These are phyloP conservation scores for Abramis brama DNA, from an alignment of 2,113 vertebrate genomes.

Conservation along the genomic window DNA sequence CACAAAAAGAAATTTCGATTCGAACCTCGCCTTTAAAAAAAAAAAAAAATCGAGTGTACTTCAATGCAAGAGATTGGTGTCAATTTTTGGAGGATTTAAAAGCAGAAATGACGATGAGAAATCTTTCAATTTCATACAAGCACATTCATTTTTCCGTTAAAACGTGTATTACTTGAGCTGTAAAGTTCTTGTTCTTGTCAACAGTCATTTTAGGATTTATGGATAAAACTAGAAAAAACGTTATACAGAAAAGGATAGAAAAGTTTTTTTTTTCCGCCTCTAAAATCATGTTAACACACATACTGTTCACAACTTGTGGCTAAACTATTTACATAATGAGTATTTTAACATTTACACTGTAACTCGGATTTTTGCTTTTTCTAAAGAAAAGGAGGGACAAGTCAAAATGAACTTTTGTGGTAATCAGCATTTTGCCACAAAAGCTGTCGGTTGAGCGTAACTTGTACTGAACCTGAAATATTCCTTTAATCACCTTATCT, in stretches of 20 bases:
- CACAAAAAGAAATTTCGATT: background rate
- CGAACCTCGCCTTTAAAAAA: background rate
- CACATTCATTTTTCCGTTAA: too few relatives aligned
- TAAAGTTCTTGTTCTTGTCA: background rate
- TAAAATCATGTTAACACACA: background rate
- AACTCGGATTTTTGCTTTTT: background rate
- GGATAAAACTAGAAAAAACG: background rate
- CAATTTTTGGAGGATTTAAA: background rate
- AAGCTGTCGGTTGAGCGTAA: background rate
- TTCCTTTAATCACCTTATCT: background rate
- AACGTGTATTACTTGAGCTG: too few relatives aligned
- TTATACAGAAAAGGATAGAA: background rate
- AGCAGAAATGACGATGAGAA: too few relatives aligned
- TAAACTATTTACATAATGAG: background rate
- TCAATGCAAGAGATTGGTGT: background rate
- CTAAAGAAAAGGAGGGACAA: background rate
- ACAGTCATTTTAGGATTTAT: background rate
- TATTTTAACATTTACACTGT: background rate
- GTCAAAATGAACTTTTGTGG: background rate
- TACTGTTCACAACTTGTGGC: background rate
- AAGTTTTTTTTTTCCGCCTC: background rate
- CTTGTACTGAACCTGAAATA: background rate
- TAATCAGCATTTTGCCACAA: background rate
- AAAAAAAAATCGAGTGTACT: background rate
- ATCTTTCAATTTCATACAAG: too few relatives aligned